Conservation (phyloP, 2,113 vertebrate species). For the Stegastes partitus region DNA sequence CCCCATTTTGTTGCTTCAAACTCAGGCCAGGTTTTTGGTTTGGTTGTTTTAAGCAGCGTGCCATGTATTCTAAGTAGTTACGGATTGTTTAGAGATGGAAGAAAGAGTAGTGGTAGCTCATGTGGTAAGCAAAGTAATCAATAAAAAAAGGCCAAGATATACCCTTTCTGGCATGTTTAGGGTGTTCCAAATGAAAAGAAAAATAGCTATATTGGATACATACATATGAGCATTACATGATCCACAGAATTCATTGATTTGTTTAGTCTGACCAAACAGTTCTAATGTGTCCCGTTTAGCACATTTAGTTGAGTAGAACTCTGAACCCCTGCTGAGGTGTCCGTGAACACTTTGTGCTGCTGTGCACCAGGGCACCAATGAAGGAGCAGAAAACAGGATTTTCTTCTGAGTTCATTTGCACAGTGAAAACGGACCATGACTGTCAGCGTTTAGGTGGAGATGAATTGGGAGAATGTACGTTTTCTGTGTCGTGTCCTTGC, state of each 20-base stretch:
- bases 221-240: background rate
- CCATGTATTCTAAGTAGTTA: background rate
- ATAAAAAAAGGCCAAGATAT: no score
- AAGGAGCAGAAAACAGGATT: no score
- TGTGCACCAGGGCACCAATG: no score
- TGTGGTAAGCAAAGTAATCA: no score
- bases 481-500: background rate
- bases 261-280: background rate
- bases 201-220: fast-evolving
- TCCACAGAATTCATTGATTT: background rate
- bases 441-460: background rate
- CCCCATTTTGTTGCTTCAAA: background rate
- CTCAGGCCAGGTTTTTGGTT: background rate
- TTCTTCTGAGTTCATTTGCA: no score
- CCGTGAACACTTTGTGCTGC: no score
- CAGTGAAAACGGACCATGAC: background rate
- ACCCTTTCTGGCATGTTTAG: no score
- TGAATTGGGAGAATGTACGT: background rate
- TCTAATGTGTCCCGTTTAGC: background rate
- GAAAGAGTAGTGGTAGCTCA: no score
- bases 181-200: background rate
- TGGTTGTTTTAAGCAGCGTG: background rate
- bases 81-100: no score
- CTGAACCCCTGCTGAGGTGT: no score
- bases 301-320: no score